Percentiles rank a stretch among this genome's conserved stretches.
Evolutionary conservation across 2,113 vertebrate genomes (phyloP).

Genomic region (Anser cygnoides): DNA sequence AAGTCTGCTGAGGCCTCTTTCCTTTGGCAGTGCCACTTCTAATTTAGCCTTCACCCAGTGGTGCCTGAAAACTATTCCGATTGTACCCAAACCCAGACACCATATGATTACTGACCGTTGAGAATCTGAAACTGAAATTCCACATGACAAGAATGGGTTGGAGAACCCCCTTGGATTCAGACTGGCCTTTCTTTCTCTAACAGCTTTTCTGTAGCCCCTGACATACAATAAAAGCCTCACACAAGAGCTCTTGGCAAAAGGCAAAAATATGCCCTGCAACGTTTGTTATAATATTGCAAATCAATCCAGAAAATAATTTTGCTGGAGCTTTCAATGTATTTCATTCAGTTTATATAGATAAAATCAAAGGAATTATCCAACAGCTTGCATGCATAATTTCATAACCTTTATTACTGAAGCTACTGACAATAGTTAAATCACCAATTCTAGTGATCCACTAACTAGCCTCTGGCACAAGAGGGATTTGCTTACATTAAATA

Average conservation of each 20-base stretch:
- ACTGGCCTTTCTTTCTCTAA: background rate
- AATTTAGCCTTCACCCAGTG: background rate
- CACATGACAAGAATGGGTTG: accelerated
- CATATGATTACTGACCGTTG: background rate
- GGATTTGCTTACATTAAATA: background rate
- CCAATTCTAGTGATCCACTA: background rate
- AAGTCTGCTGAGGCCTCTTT: background rate
- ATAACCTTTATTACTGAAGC: background rate
- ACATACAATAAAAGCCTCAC: background rate
- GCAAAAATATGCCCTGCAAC: background rate
- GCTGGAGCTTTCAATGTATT: background rate
- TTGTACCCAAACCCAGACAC: background rate
- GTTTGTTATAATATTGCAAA: background rate
- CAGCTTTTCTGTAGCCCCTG: background rate
- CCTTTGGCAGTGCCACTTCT: background rate
- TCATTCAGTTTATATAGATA: background rate
- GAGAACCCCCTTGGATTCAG: background rate
- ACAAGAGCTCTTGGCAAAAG: background rate
- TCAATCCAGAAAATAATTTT: background rate
- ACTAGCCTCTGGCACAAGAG: background rate
- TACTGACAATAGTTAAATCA: background rate
- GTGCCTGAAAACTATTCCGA: background rate
- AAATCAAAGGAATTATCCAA: background rate
- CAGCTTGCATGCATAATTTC: background rate
- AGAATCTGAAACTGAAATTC: background rate